phyloP scores from a whole-genome alignment of 2,797 vertebrate genomes.

The Clarias pachynema region DNA sequence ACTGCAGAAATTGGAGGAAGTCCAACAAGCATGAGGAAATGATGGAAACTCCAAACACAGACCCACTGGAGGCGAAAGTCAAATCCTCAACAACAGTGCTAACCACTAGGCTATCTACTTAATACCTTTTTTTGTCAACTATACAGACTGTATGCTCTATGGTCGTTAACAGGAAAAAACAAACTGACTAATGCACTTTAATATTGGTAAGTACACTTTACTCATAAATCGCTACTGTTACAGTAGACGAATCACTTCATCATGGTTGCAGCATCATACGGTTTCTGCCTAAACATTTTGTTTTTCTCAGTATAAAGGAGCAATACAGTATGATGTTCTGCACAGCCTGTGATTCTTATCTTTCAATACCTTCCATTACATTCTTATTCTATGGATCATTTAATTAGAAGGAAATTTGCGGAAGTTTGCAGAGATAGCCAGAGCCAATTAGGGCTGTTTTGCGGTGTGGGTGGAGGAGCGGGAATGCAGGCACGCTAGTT shows the following conservation, averaged over 20 bases:
- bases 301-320: not conserved
- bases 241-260: not conserved
- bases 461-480: slow-evolving; percentile 59
- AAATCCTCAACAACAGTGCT: no score
- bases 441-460: slow-evolving; percentile 60
- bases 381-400: slow-evolving; percentile 26
- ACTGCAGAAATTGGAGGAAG: no score
- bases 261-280: not conserved
- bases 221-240: no score
- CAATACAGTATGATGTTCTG: no score
- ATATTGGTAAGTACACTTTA: not conserved
- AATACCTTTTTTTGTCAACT: not conserved
- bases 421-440: slow-evolving; percentile 28
- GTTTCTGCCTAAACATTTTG: not conserved
- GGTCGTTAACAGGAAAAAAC: not conserved
- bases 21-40: no score
- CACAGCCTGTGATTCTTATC: not conserved
- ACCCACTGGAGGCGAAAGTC: no score
- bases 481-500: slow-evolving; percentile 38
- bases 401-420: slow-evolving; percentile 43
- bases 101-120: no score
- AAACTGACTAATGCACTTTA: not conserved
- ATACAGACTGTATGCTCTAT: not conserved
- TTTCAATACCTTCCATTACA: not conserved
- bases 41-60: no score